Percentiles rank a stretch among this genome's conserved stretches.
Evolutionary conservation across 2,797 vertebrate species (phyloP).

Genomic region (Xenopus petersii): DNA sequence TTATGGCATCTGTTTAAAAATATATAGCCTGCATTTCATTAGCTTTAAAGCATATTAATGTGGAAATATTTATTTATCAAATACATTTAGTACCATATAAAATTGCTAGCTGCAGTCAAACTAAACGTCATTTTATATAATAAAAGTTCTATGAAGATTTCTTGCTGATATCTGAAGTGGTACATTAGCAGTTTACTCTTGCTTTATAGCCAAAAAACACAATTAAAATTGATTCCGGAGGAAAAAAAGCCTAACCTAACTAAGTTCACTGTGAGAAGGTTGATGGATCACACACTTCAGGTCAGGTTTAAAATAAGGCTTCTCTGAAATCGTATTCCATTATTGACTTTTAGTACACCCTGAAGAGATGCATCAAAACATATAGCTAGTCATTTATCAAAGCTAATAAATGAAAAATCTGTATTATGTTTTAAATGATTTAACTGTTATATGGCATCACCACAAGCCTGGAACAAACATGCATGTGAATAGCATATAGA

Average conservation of each 20-base stretch:
- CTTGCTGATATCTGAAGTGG: conserved; percentile 1
- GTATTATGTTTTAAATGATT: conserved; percentile 50
- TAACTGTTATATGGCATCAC: conserved; percentile 23
- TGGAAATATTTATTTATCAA: too few relatives aligned
- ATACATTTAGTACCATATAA: too few relatives aligned
- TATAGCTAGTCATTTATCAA: conserved; percentile 54
- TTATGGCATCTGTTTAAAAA: too few relatives aligned
- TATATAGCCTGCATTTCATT: too few relatives aligned
- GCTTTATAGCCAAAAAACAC: conserved; percentile 39
- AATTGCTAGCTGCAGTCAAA: too few relatives aligned
- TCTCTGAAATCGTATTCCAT: conserved; percentile 40
- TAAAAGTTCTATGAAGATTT: conserved; percentile 16
- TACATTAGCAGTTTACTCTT: conserved; percentile 34
- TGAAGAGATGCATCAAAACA: conserved; percentile 41
- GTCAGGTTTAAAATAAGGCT: conserved; percentile 47
- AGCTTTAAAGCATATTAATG: too few relatives aligned
- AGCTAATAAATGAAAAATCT: conserved; percentile 39
- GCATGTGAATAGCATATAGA: not conserved
- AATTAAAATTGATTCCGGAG: conserved; percentile 43
- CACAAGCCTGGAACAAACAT: not conserved
- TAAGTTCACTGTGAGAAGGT: conserved; percentile 39
- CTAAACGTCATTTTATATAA: too few relatives aligned
- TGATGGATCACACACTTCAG: conserved; percentile 45
- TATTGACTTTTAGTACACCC: conserved; percentile 43
- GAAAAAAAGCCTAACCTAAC: conserved; percentile 6